Evolutionary conservation across 2,888 invertebrate genomes (phyloP).

Genomic region (Eupeodes latifasciatus): DNA sequence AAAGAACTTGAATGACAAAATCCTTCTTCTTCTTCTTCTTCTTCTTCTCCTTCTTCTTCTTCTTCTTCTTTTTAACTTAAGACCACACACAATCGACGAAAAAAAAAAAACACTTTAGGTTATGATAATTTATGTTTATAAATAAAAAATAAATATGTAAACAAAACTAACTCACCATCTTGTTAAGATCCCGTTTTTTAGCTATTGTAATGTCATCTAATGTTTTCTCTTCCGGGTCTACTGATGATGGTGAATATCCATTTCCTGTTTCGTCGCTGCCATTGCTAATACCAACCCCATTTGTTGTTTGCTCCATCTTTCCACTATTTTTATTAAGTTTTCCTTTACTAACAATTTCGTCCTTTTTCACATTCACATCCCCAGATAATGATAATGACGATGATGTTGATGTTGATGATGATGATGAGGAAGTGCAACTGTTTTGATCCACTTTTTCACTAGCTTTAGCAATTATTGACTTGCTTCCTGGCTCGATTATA

Average conservation of each 20-base stretch:
- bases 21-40: neutral
- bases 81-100: neutral
- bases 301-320: conserved; percentile 44
- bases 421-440: conserved; percentile 15
- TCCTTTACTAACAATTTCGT: conserved; percentile 46
- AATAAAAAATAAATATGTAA: conserved; percentile 25
- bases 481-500: conserved; percentile 42
- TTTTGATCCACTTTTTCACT: conserved; percentile 57
- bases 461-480: conserved; percentile 16
- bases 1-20: conserved; percentile 17
- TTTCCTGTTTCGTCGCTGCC: conserved; percentile 41
- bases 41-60: neutral
- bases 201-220: conserved; percentile 23
- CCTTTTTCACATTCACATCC: conserved; percentile 49
- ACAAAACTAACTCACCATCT: conserved; percentile 76
- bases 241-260: conserved; percentile 53
- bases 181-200: conserved; percentile 77
- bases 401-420: no score
- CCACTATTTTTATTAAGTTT: conserved; percentile 45
- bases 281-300: conserved; percentile 22
- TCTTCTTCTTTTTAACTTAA: neutral
- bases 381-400: conserved; percentile 16
- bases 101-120: neutral
- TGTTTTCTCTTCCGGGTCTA: conserved; percentile 55
- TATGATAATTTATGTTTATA: neutral